Evolutionary conservation across 2,888 invertebrate genomes (phyloP), one percentile per base, ranked within the genome.

Genomic region (Galerucella calmariensis): DNA sequence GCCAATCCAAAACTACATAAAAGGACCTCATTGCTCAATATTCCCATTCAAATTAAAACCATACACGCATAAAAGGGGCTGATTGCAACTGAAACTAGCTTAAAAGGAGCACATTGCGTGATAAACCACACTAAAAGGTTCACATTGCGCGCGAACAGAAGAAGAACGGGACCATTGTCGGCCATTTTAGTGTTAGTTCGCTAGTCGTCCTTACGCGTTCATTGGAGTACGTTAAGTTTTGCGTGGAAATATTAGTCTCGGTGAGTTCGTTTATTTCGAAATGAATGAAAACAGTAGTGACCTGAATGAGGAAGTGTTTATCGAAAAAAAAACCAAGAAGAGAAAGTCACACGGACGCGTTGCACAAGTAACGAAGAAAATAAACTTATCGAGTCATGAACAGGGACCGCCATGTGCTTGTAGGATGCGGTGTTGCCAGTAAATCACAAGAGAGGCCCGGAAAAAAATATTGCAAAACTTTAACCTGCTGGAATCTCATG

Each of bases 371-470:
- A 6, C 14, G 14, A 61, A 61, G 14, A 61, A 61, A 27, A 48
- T 48, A 12, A 48, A 12, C 46, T 48, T 35, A 14, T 27, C 24
- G 14, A 61, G 61, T 35, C 61, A 61, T 61, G 61, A 35, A 27
- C 24, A 2, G 27, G 61, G 41, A 61, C 41, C 41, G 10, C 35
- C 41, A 41, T 63, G 63, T 63, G 5, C 14, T 46, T 51, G 51
- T 12, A 53, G 48, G 20, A 67, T 12, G 53, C 67, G 35, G 41
- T 74, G 77, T 72, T 78, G 65, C 70, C 59, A 20, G 53, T 68
- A 66, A 56, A 61, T 76, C 24, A 8, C 69, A 62, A 51, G 20
- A 35, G 59, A 68, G 16, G 63, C 61, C 2, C 51, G 44, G 12
- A 48, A 58, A 46, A 58, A 68, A 66, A 67, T 67, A 41, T 69